phyloP scores from a whole-genome alignment of 2,888 invertebrate genomes.

The Alloplasta piceator region DNA sequence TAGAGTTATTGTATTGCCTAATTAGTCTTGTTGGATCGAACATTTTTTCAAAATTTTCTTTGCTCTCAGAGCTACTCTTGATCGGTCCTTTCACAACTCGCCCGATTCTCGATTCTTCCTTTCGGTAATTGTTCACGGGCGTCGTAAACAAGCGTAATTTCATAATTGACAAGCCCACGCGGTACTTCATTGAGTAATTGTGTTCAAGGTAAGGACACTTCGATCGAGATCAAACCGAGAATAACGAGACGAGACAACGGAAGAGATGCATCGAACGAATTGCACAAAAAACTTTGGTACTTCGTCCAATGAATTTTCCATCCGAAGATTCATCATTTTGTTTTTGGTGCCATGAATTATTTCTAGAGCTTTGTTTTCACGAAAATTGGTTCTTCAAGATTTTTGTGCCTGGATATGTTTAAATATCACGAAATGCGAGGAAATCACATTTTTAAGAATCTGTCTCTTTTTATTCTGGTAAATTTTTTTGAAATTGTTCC shows the following conservation, averaged over 20 bases:
- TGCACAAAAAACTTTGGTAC: too few relatives aligned
- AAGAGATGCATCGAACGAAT: background rate
- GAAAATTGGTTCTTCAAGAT: background rate
- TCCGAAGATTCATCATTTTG: too few relatives aligned
- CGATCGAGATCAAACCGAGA: conserved; percentile 47
- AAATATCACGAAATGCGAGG: background rate
- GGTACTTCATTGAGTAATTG: conserved; percentile 75
- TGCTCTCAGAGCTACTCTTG: background rate
- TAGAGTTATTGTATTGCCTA: too few relatives aligned
- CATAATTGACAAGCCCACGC: conserved; percentile 79
- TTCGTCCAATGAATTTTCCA: too few relatives aligned
- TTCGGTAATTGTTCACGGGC: conserved; percentile 63
- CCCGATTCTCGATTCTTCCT: background rate
- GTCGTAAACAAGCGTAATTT: conserved; percentile 77
- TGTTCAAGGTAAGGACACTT: conserved; percentile 68
- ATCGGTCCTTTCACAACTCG: background rate
- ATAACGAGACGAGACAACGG: conserved; percentile 45
- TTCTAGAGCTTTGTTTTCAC: too few relatives aligned
- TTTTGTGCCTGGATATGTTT: background rate
- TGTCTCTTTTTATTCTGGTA: too few relatives aligned
- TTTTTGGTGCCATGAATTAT: too few relatives aligned
- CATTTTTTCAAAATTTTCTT: background rate
- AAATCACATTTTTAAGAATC: background rate
- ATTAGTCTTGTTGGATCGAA: background rate
- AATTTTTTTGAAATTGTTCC: too few relatives aligned